These are phyloP conservation scores for Hyalella azteca DNA, from an alignment of 2,888 invertebrate genomes.

Conservation along the genomic window DNA sequence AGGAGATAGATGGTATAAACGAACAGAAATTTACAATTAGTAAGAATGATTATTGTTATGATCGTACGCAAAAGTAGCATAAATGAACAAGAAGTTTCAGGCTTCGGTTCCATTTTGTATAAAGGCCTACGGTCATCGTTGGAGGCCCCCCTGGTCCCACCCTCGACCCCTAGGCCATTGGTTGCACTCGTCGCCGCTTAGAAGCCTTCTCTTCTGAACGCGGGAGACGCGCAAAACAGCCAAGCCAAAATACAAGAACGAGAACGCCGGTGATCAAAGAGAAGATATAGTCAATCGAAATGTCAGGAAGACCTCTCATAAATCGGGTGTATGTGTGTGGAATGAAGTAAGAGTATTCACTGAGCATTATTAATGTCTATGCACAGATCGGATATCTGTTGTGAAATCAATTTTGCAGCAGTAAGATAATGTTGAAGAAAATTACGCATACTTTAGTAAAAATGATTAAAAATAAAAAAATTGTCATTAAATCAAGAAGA, in stretches of 20 bases:
- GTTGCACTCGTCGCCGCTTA: conserved; percentile 33
- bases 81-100: conserved; percentile 18
- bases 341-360: too few species aligned
- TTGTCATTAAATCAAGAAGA: too few species aligned
- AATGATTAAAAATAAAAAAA: too few species aligned
- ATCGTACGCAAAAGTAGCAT: conserved; percentile 25
- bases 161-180: conserved; percentile 25
- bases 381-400: too few species aligned
- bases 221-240: conserved; percentile 25
- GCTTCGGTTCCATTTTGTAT: conserved; percentile 25
- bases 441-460: too few species aligned
- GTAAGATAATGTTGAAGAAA: too few species aligned
- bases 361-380: too few species aligned
- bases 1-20: too few species aligned
- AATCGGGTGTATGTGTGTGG: too few species aligned
- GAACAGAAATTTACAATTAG: too few species aligned
- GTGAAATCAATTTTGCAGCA: too few species aligned
- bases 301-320: background rate
- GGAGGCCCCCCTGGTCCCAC: background rate
- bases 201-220: conserved; percentile 16
- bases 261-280: background rate
- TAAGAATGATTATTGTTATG: background rate
- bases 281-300: background rate
- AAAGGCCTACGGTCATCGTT: conserved; percentile 28
- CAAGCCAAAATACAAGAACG: background rate